A percentile compares a stretch with the other conserved stretches of the same genome.
phyloP scores from a whole-genome alignment of 2,888 invertebrate genomes.

The Papilio protenor region DNA sequence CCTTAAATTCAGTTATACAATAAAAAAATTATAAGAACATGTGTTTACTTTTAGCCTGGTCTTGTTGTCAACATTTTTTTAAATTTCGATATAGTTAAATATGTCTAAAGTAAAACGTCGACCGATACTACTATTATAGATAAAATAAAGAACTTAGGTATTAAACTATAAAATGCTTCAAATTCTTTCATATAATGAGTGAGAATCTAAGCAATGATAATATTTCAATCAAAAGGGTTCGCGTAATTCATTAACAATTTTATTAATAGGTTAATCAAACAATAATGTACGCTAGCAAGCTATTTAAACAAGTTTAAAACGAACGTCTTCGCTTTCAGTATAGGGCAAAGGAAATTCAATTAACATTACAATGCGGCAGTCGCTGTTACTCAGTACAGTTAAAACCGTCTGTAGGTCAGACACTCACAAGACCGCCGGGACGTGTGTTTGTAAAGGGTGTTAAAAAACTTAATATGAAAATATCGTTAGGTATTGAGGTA shows the following conservation, averaged over 20 bases:
- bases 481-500: too few relatives aligned
- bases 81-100: neutral
- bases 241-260: slow-evolving; percentile 17
- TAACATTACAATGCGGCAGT: slow-evolving; percentile 63
- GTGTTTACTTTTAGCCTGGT: too few relatives aligned
- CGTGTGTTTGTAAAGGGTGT: neutral
- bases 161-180: neutral
- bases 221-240: neutral
- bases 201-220: neutral
- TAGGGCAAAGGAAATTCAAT: slow-evolving; percentile 69
- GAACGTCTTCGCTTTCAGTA: slow-evolving; percentile 17
- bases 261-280: neutral
- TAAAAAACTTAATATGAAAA: neutral
- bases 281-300: neutral
- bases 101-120: neutral
- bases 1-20: too few relatives aligned
- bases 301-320: neutral
- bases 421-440: slow-evolving; percentile 37
- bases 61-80: too few relatives aligned
- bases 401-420: slow-evolving; percentile 48
- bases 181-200: neutral
- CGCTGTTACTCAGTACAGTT: slow-evolving; percentile 49
- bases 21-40: too few relatives aligned
- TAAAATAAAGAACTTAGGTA: neutral
- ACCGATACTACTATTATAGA: neutral